Evolutionary conservation across 2,797 vertebrate species (phyloP).

Genomic region (Bradypodion pumilum): DNA sequence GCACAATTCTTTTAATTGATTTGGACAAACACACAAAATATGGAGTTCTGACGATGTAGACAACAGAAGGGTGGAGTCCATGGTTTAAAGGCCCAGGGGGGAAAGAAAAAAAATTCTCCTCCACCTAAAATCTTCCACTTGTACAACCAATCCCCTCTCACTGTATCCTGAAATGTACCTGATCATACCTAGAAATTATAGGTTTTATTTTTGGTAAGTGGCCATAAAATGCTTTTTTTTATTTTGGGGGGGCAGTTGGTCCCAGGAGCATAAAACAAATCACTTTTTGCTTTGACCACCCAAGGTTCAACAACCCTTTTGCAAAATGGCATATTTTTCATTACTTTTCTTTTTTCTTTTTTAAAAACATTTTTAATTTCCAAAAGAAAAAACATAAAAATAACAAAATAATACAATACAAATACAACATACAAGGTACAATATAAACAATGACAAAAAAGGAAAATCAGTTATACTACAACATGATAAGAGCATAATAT

Average conservation of each 20-base stretch:
- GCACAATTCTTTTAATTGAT: not conserved
- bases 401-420: no score
- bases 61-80: slow-evolving; percentile 62
- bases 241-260: not conserved
- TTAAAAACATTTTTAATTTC: no score
- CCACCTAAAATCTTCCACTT: not conserved
- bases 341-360: no score
- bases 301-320: no score
- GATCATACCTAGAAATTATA: not conserved
- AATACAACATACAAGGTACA: no score
- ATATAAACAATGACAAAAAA: no score
- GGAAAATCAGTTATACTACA: no score
- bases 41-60: not conserved
- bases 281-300: not conserved
- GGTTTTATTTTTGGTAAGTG: not conserved
- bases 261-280: no score
- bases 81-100: slow-evolving; percentile 61
- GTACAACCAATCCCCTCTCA: not conserved
- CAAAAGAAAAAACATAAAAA: no score
- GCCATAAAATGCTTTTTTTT: no score
- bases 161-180: not conserved
- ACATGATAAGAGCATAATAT: no score
- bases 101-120: not conserved
- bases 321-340: no score
- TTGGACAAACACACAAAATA: not conserved